These are phyloP conservation scores for Drosophila barbarae DNA, from an alignment of 2,888 invertebrate genomes.

Conservation along the genomic window DNA sequence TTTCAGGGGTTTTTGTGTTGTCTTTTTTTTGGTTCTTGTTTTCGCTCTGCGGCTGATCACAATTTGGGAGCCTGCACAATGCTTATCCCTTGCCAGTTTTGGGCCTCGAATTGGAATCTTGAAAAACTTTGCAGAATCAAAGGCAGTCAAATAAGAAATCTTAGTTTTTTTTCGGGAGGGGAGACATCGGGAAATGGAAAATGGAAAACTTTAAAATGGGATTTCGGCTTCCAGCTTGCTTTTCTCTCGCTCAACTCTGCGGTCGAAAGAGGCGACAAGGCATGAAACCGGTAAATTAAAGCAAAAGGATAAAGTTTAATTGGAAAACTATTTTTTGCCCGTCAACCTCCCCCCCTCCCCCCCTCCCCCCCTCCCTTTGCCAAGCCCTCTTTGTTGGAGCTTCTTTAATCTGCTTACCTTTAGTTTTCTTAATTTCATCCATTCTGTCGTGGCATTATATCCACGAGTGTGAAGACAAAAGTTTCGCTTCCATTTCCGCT, in stretches of 20 bases:
- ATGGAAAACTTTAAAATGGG: conserved; percentile 72
- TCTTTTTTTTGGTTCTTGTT: neutral
- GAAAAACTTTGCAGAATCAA: conserved; percentile 30
- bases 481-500: conserved; percentile 72
- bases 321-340: conserved; percentile 79
- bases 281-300: conserved; percentile 80
- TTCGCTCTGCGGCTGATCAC: conserved; percentile 32
- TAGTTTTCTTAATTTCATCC: conserved; percentile 74
- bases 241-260: conserved; percentile 59
- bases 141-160: conserved; percentile 56
- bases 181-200: conserved; percentile 41
- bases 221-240: conserved; percentile 50
- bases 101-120: conserved; percentile 11
- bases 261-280: conserved; percentile 79
- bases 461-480: conserved; percentile 66
- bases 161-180: conserved; percentile 24
- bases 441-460: conserved; percentile 69
- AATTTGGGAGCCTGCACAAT: conserved; percentile 46
- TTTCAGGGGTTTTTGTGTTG: conserved; percentile 3
- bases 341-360: neutral
- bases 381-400: conserved; percentile 13
- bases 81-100: conserved; percentile 36
- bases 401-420: conserved; percentile 74
- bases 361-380: neutral
- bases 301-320: conserved; percentile 80